Evolutionary conservation across 1,140 invertebrate genomes (phyloP), one percentile per base, ranked within the genome.

Genomic region (Globodera rostochiensis): DNA sequence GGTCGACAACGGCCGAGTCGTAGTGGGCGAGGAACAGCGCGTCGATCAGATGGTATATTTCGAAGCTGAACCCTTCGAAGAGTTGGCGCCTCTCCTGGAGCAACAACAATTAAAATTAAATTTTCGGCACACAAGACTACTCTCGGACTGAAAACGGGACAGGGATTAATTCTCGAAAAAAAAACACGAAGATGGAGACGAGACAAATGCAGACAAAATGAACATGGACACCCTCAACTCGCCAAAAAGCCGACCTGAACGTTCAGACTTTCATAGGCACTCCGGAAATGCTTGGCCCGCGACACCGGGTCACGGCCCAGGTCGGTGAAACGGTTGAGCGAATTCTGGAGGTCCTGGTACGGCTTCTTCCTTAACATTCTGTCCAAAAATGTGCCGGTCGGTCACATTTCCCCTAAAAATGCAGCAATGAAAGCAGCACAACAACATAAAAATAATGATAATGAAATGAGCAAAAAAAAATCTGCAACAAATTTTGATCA

Each of bases 71-170:
- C 45, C 88, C 87, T 25, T 88, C 85, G 36, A 90, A 70, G 13
- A 90, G 76, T 80, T 90, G 88, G 15, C 87, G 73, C 67, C 87
- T 89, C 49, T 89, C 88, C 87, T 90, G 75, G 81, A 88, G 70
- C 36, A 36, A 36, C 36, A 36, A 36, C 36, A 36, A 36, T 1
- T 73, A 46, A 21, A 9, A 45, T 1, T 82, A 82, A 83, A 80
- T 19, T 21, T 7, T 47, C 46, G 15, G 5, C 21, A 19, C 19
- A 36, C 9, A 73, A 5, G 7, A 2, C 19, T 47, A n/a, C 36
- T 36, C 36, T 36, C 36, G 36, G 36, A 8, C 21, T 25, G 21
- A 25, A 74, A 50, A 3, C 45, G 8, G 25, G 25, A 8, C 21
- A 50, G 47, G 21, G 6, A 21, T 19, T 73, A 73, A 49, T 21